Evolutionary conservation across 2,888 invertebrate genomes (phyloP), one percentile per base, ranked within the genome.

Genomic region (Brachyptera putata): DNA sequence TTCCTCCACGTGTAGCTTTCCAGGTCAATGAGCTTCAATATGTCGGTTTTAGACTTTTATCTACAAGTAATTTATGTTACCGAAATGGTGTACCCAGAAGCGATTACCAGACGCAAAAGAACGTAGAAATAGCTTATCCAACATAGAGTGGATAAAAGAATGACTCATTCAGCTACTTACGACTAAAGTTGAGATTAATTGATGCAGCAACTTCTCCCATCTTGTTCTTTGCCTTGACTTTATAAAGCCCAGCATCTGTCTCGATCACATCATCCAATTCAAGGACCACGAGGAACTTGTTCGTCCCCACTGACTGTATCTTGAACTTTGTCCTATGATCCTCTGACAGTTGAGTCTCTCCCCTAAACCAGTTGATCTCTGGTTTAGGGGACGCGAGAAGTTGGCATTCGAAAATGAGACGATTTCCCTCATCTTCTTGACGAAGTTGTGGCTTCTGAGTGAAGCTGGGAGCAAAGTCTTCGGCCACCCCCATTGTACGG

Each of bases 401-500:
- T 77, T 94, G 91, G 77, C 95, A 95, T 77, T 95, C 95, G 80
- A 95, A 95, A 71, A 95, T 86, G 73, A 95, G 84, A 73, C 91
- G 87, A 80, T 95, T 95, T 71, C 95, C 95, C 75, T 95, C 95
- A 76, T 95, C 95, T 76, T 96, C 96, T 77, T 97, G 95, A 69
- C 95, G 84, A 71, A 97, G 85, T 77, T 93, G 92, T 67, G 96
- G 96, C 86, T 96, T 96, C 81, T 95, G 94, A 69, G 94, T 93
- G 83, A 97, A 96, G 84, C 95, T 95, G 77, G 96, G 96, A 80
- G 96, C 95, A 81, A 94, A 90, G 79, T 95, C 94, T 79, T 95
- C 95, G 75, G 87, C 84, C 79, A 88, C 87, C 83, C 89, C 89
- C 89, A 90, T 90, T 70, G 50, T 60, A 56, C n/a, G n/a, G 13